Evolutionary conservation across 2,888 invertebrate species (phyloP), one percentile per base, ranked within the genome.

Genomic region (Octodonta nipae): DNA sequence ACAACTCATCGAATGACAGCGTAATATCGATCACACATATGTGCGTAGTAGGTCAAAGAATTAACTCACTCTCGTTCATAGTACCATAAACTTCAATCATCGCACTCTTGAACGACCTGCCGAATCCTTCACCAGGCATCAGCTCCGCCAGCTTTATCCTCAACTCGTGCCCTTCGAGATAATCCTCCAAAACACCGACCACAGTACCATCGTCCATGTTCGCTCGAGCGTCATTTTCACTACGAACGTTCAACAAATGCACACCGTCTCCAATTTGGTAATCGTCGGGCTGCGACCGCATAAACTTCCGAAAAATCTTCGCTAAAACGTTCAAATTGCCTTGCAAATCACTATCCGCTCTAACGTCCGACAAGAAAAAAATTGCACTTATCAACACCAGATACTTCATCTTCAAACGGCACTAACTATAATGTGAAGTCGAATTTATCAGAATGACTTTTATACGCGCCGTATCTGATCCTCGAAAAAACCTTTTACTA

Each of bases 131-230:
- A 43, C 71, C 71, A 5, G 78, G 77, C 37, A 83, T 65, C 40
- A 84, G 56, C 50, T 75, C 77, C 1, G 75, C 73, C 32, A 84
- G 58, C 48, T 73, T 78, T 36, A 84, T 75, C 49, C 77, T 71
- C 10, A 84, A 54, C 52, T 84, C 84, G 42, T 82, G 78, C 2
- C 70, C 75, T 50, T 75, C 70, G 2, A 84, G 57, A 46, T 82
- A 82, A 46, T 69, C 71, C 10, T 78, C 69, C 47, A 82, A 60
- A 6, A 71, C 61, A 5, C 68, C 73, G 33, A 78, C 42, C 1
- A 69, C 53, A 1, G 69, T 64, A 24, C 70, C 67, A 41, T 71
- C 71, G 22, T 65, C 72, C 37, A 42, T 51, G 45, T 26, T 67
- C 56, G 56, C 54, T 54, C 74, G 57, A 61, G 67, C 43, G 52